Conservation (phyloP, 2,888 invertebrate species). For the Rhorus exstirpatorius region DNA sequence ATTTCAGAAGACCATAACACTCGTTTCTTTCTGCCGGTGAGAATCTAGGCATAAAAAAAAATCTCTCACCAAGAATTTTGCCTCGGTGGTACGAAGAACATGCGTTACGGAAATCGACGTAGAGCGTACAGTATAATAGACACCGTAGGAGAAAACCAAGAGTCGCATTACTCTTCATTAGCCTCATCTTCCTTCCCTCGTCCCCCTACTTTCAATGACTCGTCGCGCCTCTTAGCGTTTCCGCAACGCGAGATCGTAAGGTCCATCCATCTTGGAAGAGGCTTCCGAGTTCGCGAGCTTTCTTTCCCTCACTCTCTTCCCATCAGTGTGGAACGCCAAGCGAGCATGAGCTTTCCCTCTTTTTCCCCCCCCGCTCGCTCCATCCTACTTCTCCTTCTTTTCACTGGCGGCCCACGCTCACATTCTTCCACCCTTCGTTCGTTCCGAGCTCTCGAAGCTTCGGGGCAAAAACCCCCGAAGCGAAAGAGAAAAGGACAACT, state of each 20-base stretch:
- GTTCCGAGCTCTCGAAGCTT: slow-evolving; percentile 48
- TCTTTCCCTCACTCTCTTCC: slow-evolving; percentile 65
- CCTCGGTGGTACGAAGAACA: slow-evolving; percentile 1
- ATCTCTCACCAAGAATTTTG: slow-evolving; percentile 1
- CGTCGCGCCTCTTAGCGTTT: slow-evolving; percentile 84
- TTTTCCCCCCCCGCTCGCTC: slow-evolving; percentile 36
- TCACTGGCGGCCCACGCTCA: slow-evolving; percentile 65
- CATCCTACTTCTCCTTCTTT: slow-evolving; percentile 58
- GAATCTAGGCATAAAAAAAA: slow-evolving; percentile 9
- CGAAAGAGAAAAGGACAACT: slow-evolving; percentile 46
- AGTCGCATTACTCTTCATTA: slow-evolving; percentile 84
- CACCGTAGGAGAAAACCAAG: slow-evolving; percentile 56
- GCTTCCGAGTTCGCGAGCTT: slow-evolving; percentile 69
- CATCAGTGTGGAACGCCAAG: slow-evolving; percentile 51
- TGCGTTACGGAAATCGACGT: slow-evolving; percentile 43
- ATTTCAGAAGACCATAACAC: background rate
- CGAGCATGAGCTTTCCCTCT: slow-evolving; percentile 43
- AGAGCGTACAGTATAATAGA: slow-evolving; percentile 42
- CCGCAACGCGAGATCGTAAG: slow-evolving; percentile 76
- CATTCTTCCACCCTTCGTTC: slow-evolving; percentile 58
- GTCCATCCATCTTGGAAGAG: slow-evolving; percentile 82
- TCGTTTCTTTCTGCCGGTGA: background rate
- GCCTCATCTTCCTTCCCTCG: slow-evolving; percentile 64
- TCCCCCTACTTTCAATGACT: slow-evolving; percentile 84
- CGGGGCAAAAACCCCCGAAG: slow-evolving; percentile 53